Evolutionary conservation across 2,888 invertebrate genomes (phyloP), one percentile per base, ranked within the genome.

Genomic region (Drymonia ruficornis): DNA sequence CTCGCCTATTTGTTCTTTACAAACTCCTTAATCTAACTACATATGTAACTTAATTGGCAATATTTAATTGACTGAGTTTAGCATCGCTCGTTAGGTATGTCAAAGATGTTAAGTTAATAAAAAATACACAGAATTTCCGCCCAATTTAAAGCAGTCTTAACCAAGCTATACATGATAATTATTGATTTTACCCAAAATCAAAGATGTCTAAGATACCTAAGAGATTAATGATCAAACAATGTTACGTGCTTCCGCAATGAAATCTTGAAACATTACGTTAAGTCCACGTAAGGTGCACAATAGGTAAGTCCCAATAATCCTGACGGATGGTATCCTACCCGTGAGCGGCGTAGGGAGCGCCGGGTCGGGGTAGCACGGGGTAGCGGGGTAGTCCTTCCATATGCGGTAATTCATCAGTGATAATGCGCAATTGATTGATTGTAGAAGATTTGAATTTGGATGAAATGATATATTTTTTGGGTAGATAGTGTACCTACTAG

Each of bases 231-330:
- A 4, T 16, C 7, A 40, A 43, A 7, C 19, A 19, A 42, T 7
- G 42, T 18, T 16, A 42, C 42, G 42, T 42, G 43, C 43, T 13
- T 38, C 42, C 9, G 38, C 15, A 52, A 51, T 43, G 55, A 48
- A 40, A 43, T 6, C 46, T 29, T 23, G n/a, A 11, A 18, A 34
- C 44, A 28, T 45, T 42, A 28, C 18, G 36, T 44, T 29, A 16
- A 45, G 43, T 38, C 23, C 29, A 16, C 49, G 50, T 46, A 62
- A 71, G 70, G 70, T 67, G 63, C 53, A 67, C 65, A 66, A 70
- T 67, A 74, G 70, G 72, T 74, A 59, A 59, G 71, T 52, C 59
- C 44, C 45, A 56, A 62, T 79, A 75, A 79, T 74, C 80, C 59
- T 75, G 79, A 80, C 61, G 64, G 69, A 80, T 77, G 80, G 63